These are phyloP conservation scores for Cuniculus paca DNA, from an alignment of 2,797 vertebrate genomes.

Conservation along the genomic window DNA sequence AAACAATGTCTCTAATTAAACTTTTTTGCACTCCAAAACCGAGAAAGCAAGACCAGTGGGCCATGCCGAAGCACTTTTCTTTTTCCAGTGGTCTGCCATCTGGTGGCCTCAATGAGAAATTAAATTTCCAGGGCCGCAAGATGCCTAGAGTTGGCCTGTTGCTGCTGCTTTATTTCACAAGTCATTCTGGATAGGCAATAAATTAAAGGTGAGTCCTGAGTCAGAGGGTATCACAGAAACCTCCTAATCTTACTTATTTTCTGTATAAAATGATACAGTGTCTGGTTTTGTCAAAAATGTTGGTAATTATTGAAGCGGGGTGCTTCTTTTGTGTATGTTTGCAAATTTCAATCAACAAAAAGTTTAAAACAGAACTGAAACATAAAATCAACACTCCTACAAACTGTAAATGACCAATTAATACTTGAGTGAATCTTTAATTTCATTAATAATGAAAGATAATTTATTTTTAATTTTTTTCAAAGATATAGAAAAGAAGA, in stretches of 20 bases:
- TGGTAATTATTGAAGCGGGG: constrained; percentile 26
- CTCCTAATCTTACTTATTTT: background rate
- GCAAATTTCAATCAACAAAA: constrained; percentile 39
- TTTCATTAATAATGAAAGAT: background rate
- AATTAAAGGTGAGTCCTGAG: background rate
- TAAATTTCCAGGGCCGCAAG: background rate
- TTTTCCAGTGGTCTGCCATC: constrained; percentile 42
- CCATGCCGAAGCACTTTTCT: background rate
- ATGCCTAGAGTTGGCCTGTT: background rate
- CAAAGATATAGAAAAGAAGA: too few relatives aligned
- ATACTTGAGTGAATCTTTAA: background rate
- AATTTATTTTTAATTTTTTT: too few relatives aligned
- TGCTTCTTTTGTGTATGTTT: background rate
- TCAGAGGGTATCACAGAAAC: constrained; percentile 1
- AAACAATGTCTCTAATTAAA: constrained; percentile 44
- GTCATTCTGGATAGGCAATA: background rate
- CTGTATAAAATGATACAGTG: background rate
- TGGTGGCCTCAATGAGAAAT: constrained; percentile 61
- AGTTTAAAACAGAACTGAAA: constrained; percentile 54
- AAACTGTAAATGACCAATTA: constrained; percentile 14
- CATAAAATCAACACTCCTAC: constrained; percentile 9
- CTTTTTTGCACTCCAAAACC: background rate
- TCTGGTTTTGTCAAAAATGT: constrained; percentile 28
- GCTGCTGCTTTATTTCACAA: background rate
- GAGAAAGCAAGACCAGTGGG: background rate